Evolutionary conservation across 2,888 invertebrate genomes (phyloP).

Genomic region (Aphodius sticticus): DNA sequence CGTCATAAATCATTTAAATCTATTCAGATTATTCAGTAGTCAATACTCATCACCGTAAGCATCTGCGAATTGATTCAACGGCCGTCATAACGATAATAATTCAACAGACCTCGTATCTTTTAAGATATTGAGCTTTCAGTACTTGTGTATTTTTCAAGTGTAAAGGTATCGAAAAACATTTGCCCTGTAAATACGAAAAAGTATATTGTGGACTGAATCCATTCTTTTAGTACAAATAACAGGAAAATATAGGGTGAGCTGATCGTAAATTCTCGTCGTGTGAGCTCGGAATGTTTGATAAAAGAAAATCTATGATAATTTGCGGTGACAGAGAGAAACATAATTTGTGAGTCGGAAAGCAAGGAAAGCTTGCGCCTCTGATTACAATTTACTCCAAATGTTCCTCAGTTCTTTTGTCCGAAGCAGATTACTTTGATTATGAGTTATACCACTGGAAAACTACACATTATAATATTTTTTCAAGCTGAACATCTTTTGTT

Average conservation of each 20-base stretch:
- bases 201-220: no score
- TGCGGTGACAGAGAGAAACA: neutral
- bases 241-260: neutral
- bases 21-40: no score
- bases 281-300: neutral
- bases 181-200: no score
- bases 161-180: no score
- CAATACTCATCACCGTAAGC: no score
- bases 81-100: no score
- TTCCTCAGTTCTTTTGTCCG: neutral
- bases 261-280: neutral
- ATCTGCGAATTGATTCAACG: no score
- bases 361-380: neutral
- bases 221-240: neutral
- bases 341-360: neutral
- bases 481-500: neutral
- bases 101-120: no score
- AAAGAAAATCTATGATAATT: neutral
- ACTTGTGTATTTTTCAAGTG: no score
- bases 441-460: neutral
- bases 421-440: neutral
- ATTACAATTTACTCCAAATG: neutral
- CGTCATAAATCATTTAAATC: no score
- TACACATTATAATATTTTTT: neutral
- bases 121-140: no score